Evolutionary conservation across 2,113 vertebrate species (phyloP), one percentile per base, ranked within the genome.

Genomic region (Serinus canaria): DNA sequence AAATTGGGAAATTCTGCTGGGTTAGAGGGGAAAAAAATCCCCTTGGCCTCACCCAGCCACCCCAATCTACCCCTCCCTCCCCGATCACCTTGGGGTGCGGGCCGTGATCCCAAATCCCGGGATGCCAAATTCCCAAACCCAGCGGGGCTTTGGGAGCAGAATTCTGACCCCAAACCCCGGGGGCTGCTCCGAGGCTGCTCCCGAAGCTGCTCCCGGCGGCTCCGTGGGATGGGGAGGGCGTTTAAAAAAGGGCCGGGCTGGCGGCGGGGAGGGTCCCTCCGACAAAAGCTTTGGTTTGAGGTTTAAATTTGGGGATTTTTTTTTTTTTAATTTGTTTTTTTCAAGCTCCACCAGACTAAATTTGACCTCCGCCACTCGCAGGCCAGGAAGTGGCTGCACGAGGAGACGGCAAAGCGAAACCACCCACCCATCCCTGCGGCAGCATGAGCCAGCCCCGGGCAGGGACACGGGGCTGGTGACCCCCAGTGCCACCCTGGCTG

Each of bases 331-430:
- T 37, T 37, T 37, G 37, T 37, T 14, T 62, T 63, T 39, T 39
- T 52, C 11, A 13, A 24, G 9, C 8, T 7, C 4, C 9, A 60
- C 33, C 60, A 56, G 93, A 79, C 95, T 95, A 95, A 95, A 96
- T 94, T 94, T 91, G 92, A 76, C 82, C 92, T 76, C 47, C 12
- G 6, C 18, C 80, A 17, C 39, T 59, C 14, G 4, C 33, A 2
- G 90, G 92, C 56, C 95, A 96, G 96, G 96, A 96, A 96, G 96
- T 86, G 96, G 94, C 94, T 94, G 92, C 9, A 84, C 0, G 90
- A 87, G 92, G 92, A 94, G 96, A 74, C 76, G 8, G 94, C 93
- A 72, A 80, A 96, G 86, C 12, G 94, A 86, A 97, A 96, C 95
- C 96, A 55, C 78, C 87, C 95, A 85, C 96, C 72, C 96, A 68